Base-by-base conservation (phyloP, 2,888 invertebrate species). In the Ellobium chinense region DNA sequence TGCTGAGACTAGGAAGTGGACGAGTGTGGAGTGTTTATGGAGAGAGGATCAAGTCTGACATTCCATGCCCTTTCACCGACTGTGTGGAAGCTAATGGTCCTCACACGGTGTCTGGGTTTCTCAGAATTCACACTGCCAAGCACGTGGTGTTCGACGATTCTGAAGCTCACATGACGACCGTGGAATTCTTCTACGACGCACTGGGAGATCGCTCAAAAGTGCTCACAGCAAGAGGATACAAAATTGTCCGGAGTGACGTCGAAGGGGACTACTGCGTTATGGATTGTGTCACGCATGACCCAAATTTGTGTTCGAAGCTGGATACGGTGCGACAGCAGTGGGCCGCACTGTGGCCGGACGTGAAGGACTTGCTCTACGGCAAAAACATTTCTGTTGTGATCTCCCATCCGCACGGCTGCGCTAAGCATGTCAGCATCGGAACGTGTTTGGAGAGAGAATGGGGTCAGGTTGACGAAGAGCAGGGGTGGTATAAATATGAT, bases 91-190 rank as follows among this genome's bases (percentile, higher is more conserved):
- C 29, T 18, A 7, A 63, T 5, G 63, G 63, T 29, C 63, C 63
- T 9, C 72, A 72, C 58, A 24, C 14, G 5, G 72, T 72, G 18
- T n/a, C 14, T 21, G 58, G 58, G 7, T 72, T 34, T 34, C 31
- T 72, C 36, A 14, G 58, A 4, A 36, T 72, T n/a, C 72, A 72
- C 58, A 72, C 72, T 58, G 72, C 72, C 12, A 58, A 21, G 24
- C 72, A 72, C n/a, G 72, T 72, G 2, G 58, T 72, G 5, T 72
- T 72, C 29, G 72, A 72, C 34, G 72, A 72, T 46, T n/a, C 34
- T 4, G 72, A 72, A 56, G 72, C 72, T 12, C 58, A 34, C 2
- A 27, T 14, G 21, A 72, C 72, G 46, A 70, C 46, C 54, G 54
- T 70, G 24, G 70, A 70, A 24, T 70, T 70, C 29, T 70, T 70